A percentile compares a stretch with the other conserved stretches of the same genome.
phyloP scores from a whole-genome alignment of 2,888 invertebrate genomes.

The Sclerodermus sp. region DNA sequence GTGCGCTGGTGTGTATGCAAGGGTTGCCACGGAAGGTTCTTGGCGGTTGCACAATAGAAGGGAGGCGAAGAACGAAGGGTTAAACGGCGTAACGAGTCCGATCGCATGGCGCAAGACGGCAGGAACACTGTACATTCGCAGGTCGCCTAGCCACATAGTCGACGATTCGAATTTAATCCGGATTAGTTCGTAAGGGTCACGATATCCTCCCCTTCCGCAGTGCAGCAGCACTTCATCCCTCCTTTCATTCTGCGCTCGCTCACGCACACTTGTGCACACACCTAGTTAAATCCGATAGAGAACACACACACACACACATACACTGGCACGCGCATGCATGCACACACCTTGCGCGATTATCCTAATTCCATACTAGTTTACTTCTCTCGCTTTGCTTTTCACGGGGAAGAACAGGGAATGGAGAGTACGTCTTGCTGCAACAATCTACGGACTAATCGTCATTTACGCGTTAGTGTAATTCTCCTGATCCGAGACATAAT shows the following conservation, averaged over 20 bases:
- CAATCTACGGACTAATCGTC: too few species aligned
- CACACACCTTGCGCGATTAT: constrained; percentile 6
- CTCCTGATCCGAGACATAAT: too few species aligned
- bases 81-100: constrained; percentile 41
- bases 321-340: constrained; percentile 11
- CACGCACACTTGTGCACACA: not conserved
- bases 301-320: constrained; percentile 11
- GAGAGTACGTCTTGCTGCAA: too few species aligned
- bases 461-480: too few species aligned
- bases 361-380: constrained; percentile 17
- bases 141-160: constrained; percentile 50
- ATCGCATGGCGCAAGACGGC: constrained; percentile 35
- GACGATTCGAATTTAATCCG: constrained; percentile 55
- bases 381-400: not conserved
- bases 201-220: constrained; percentile 45
- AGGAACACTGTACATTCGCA: constrained; percentile 43
- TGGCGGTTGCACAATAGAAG: too few species aligned
- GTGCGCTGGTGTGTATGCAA: too few species aligned
- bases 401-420: too few species aligned
- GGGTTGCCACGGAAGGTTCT: too few species aligned
- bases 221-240: not conserved
- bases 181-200: constrained; percentile 56
- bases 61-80: constrained; percentile 13
- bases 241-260: constrained; percentile 8
- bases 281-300: too few species aligned